These are phyloP conservation scores for rabbit (Oryctolagus cuniculus) DNA, from an alignment of 2,113 vertebrate species.

Conservation along the genomic window DNA sequence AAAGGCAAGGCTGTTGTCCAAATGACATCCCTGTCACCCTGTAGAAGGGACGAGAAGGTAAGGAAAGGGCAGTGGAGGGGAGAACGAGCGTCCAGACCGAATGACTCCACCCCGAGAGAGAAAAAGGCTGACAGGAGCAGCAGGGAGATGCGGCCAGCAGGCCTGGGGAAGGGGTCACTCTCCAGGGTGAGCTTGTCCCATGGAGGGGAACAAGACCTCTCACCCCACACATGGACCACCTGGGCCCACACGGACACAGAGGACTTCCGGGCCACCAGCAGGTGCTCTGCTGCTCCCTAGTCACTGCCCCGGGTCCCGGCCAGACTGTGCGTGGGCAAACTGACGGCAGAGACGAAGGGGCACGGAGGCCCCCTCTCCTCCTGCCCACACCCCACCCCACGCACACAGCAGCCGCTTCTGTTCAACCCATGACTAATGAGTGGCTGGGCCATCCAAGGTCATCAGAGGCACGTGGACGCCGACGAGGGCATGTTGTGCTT, in stretches of 20 bases:
- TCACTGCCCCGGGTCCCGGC: neutral
- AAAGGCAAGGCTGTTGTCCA: no score
- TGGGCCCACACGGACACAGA: neutral
- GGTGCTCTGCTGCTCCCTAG: neutral
- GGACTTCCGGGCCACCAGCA: no score
- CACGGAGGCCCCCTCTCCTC: neutral
- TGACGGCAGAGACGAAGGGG: neutral
- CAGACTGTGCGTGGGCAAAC: rapidly evolving
- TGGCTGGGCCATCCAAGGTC: neutral
- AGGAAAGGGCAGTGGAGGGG: neutral
- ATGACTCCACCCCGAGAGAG: neutral
- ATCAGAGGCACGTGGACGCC: neutral
- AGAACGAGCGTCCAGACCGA: rapidly evolving
- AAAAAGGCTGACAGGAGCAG: neutral
- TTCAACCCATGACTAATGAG: neutral
- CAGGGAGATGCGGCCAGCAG: neutral
- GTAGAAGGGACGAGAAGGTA: neutral
- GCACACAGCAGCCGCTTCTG: neutral
- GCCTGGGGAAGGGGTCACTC: neutral
- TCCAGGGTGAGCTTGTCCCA: neutral
- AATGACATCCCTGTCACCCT: neutral
- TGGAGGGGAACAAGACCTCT: neutral
- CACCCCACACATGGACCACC: neutral
- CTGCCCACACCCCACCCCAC: neutral
- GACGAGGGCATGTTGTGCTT: neutral